Evolutionary conservation across 2,113 vertebrate genomes (phyloP).

Genomic region (Pyxicephalus adspersus): DNA sequence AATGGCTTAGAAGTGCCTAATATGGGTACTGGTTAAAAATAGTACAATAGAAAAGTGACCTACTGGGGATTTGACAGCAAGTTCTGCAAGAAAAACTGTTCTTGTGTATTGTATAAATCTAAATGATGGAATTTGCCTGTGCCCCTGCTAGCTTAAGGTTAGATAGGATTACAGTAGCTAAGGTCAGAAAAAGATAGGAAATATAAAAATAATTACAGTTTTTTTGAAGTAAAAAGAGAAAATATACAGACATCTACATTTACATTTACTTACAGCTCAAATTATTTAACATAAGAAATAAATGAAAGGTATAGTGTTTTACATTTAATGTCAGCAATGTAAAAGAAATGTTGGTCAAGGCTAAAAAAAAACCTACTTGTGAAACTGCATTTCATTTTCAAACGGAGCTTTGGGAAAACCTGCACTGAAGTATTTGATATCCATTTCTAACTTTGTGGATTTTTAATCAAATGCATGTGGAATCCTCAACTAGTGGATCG

Average conservation of each 20-base stretch:
- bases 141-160: slow-evolving; percentile 43
- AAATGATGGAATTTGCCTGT: slow-evolving; percentile 47
- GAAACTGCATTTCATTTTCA: too few species aligned
- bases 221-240: slow-evolving; percentile 24
- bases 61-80: slow-evolving; percentile 51
- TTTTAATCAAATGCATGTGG: too few species aligned
- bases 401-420: too few species aligned
- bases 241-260: slow-evolving; percentile 39
- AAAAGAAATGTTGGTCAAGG: too few species aligned
- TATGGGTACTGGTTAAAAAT: slow-evolving; percentile 45
- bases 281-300: too few species aligned
- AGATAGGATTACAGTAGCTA: slow-evolving; percentile 43
- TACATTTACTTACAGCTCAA: neutral
- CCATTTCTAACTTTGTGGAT: too few species aligned
- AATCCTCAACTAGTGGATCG: too few species aligned
- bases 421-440: too few species aligned
- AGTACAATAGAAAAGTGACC: slow-evolving; percentile 51
- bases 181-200: slow-evolving; percentile 17
- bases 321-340: too few species aligned
- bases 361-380: too few species aligned
- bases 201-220: slow-evolving; percentile 44
- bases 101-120: slow-evolving; percentile 48
- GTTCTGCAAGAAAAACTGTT: slow-evolving; percentile 48
- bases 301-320: too few species aligned
- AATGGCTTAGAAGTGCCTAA: slow-evolving; percentile 46